A percentile compares a stretch with the other conserved stretches of the same genome.
Conservation (phyloP, 1,140 invertebrate species). For the Andricus grossulariae region DNA sequence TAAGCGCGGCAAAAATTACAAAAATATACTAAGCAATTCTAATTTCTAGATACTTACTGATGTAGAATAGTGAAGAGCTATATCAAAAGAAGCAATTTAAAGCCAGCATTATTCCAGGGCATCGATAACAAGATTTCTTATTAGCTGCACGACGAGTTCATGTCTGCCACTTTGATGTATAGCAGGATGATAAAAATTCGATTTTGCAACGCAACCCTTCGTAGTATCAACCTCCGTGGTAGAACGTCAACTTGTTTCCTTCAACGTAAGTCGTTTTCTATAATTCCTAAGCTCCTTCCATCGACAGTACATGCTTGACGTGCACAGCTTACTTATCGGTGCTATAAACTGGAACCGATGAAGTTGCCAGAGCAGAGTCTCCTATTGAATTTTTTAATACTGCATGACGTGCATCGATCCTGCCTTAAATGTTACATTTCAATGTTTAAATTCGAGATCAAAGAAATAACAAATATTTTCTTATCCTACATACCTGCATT, state of each 20-base stretch:
- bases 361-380: slow-evolving; percentile 3
- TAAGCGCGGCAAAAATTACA: too few relatives aligned
- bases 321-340: slow-evolving; percentile 14
- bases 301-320: slow-evolving; percentile 4
- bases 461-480: too few relatives aligned
- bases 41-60: too few relatives aligned
- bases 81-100: background rate
- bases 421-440: background rate
- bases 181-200: slow-evolving; percentile 18
- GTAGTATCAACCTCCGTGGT: background rate
- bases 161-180: slow-evolving; percentile 4
- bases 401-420: background rate
- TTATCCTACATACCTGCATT: too few relatives aligned
- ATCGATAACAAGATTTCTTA: slow-evolving; percentile 10
- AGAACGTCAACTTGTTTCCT: slow-evolving; percentile 6
- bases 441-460: background rate
- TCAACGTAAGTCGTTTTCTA: slow-evolving; percentile 13
- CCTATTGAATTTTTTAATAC: slow-evolving; percentile 1
- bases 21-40: too few relatives aligned
- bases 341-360: background rate
- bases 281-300: slow-evolving; percentile 2
- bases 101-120: background rate
- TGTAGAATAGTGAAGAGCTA: background rate
- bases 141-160: background rate
- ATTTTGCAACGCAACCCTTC: background rate